phyloP scores from a whole-genome alignment of 2,888 invertebrate species.

The Metellina segmentata region DNA sequence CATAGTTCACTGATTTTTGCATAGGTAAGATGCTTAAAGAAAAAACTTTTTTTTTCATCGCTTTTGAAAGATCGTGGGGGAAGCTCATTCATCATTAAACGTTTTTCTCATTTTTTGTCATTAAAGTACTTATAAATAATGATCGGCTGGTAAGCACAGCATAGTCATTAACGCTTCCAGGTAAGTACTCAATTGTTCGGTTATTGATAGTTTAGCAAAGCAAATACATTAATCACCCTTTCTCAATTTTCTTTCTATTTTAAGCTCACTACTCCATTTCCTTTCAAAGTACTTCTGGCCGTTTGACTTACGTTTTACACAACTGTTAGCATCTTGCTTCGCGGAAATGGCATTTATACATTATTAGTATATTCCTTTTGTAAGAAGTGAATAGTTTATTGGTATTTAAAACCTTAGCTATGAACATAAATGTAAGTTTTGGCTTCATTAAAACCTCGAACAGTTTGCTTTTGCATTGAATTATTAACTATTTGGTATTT shows the following conservation, averaged over 20 bases:
- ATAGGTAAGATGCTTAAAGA: neutral
- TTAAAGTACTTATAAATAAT: conserved; percentile 35
- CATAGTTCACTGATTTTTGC: neutral
- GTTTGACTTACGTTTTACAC: too few species aligned
- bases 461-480: too few species aligned
- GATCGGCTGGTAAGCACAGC: conserved; percentile 3
- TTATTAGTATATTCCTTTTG: too few species aligned
- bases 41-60: conserved; percentile 2
- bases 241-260: neutral
- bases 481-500: too few species aligned
- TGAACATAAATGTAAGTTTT: too few species aligned
- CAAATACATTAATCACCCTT: conserved; percentile 1
- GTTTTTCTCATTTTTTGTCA: conserved; percentile 14
- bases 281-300: too few species aligned
- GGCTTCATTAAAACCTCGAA: too few species aligned
- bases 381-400: too few species aligned
- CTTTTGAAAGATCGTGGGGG: neutral
- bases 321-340: too few species aligned
- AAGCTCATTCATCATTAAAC: conserved; percentile 13
- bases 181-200: conserved; percentile 1
- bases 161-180: conserved; percentile 25
- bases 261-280: too few species aligned
- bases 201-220: conserved; percentile 23
- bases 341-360: too few species aligned
- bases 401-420: too few species aligned